phyloP scores from a whole-genome alignment of 2,888 invertebrate genomes.

The Spodoptera exigua region DNA sequence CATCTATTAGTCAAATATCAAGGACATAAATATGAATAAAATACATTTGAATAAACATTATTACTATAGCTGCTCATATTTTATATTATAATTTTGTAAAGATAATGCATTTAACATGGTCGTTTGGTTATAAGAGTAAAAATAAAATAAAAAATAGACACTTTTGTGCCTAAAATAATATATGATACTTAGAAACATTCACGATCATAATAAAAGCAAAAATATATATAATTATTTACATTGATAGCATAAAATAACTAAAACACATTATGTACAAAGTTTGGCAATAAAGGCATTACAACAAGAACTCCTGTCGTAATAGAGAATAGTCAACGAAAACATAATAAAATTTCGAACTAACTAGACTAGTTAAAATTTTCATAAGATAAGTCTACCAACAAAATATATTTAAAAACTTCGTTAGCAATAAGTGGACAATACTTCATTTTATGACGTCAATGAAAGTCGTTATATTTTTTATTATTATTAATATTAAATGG shows the following conservation, averaged over 20 bases:
- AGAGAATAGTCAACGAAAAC: slow-evolving; percentile 52
- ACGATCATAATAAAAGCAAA: slow-evolving; percentile 50
- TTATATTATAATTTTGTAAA: slow-evolving; percentile 38
- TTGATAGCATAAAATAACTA: slow-evolving; percentile 64
- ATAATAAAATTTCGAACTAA: slow-evolving; percentile 54
- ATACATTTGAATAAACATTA: slow-evolving; percentile 56
- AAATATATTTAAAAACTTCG: slow-evolving; percentile 47
- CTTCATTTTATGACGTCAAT: slow-evolving; percentile 60
- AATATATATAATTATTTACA: slow-evolving; percentile 72
- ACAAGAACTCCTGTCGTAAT: slow-evolving; percentile 57
- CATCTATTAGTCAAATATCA: slow-evolving; percentile 60
- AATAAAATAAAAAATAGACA: slow-evolving; percentile 46
- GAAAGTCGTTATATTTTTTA: slow-evolving; percentile 55
- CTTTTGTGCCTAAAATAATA: slow-evolving; percentile 28
- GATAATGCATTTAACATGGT: slow-evolving; percentile 52
- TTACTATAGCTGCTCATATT: slow-evolving; percentile 51
- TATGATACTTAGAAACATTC: slow-evolving; percentile 26
- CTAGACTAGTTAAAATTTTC: slow-evolving; percentile 54
- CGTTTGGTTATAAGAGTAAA: slow-evolving; percentile 50
- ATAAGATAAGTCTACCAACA: slow-evolving; percentile 50
- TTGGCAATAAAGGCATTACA: slow-evolving; percentile 66
- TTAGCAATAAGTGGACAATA: slow-evolving; percentile 65
- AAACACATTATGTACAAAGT: slow-evolving; percentile 68
- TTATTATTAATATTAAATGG: slow-evolving; percentile 60
- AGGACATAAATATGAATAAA: slow-evolving; percentile 52